Evolutionary conservation across 2,888 invertebrate species (phyloP).

Genomic region (Acrobasis suavella): DNA sequence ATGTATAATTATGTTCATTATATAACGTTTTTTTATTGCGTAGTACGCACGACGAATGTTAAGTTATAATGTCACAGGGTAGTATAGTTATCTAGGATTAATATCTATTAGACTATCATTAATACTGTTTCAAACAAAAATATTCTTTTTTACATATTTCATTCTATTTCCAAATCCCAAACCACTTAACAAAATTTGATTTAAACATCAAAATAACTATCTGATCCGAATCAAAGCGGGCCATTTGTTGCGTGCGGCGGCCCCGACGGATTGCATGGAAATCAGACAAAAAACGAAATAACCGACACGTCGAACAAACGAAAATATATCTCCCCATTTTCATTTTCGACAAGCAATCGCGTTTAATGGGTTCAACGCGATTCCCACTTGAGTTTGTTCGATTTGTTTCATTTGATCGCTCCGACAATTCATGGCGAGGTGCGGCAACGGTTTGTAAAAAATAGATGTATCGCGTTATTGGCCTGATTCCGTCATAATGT

Average conservation of each 20-base stretch:
- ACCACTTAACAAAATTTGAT: constrained; percentile 9
- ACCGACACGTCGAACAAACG: constrained; percentile 61
- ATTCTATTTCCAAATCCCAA: neutral
- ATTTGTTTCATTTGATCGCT: constrained; percentile 73
- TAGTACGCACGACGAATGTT: no score
- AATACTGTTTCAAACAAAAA: no score
- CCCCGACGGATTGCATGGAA: constrained; percentile 70
- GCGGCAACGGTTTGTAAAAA: constrained; percentile 42
- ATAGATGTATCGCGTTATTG: constrained; percentile 24
- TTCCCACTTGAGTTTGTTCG: constrained; percentile 76
- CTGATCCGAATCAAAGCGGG: constrained; percentile 64
- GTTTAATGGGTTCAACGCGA: constrained; percentile 74
- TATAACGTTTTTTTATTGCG: no score
- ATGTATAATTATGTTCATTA: no score
- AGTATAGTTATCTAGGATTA: no score
- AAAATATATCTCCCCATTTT: constrained; percentile 75
- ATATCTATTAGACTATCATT: no score
- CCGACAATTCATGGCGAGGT: constrained; percentile 57
- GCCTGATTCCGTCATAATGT: constrained; percentile 6
- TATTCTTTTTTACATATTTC: neutral
- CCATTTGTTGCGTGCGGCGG: constrained; percentile 72
- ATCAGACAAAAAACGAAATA: constrained; percentile 67
- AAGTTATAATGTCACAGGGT: no score
- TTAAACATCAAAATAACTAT: constrained; percentile 34
- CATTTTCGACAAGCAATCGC: constrained; percentile 79